phyloP scores from a whole-genome alignment of 2,797 vertebrate species.

The Melanotaenia nigrans region DNA sequence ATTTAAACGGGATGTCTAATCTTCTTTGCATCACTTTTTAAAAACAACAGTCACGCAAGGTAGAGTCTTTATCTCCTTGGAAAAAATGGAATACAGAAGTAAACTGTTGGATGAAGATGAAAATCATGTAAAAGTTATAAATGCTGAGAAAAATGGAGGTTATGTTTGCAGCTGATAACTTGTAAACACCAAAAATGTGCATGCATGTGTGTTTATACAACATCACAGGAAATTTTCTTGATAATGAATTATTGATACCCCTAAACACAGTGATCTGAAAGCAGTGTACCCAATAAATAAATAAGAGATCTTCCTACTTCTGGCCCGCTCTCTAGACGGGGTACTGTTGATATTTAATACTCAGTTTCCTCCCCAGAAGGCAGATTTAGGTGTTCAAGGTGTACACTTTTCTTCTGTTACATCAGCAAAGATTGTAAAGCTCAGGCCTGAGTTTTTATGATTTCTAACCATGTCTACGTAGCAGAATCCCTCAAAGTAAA shows the following conservation, averaged over 20 bases:
- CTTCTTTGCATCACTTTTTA: constrained; percentile 28
- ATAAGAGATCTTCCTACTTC: constrained; percentile 56
- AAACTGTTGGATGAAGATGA: constrained; percentile 6
- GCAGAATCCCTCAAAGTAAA: neutral
- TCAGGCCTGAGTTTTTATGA: neutral
- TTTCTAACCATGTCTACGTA: constrained; percentile 27
- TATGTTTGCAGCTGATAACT: constrained; percentile 24
- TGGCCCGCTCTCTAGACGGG: constrained; percentile 37
- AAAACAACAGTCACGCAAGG: constrained; percentile 17
- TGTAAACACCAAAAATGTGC: constrained; percentile 19
- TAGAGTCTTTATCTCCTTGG: constrained; percentile 5
- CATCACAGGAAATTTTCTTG: constrained; percentile 38
- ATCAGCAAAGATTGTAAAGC: constrained; percentile 34
- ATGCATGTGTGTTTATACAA: constrained; percentile 34
- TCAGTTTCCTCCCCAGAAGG: constrained; percentile 40
- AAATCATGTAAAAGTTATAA: constrained; percentile 9
- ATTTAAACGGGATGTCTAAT: constrained; percentile 32
- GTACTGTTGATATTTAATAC: constrained; percentile 54
- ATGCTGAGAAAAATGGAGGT: constrained; percentile 18
- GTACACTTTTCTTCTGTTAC: constrained; percentile 41
- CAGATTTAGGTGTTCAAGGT: constrained; percentile 52
- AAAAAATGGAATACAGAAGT: constrained; percentile 13
- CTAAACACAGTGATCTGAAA: constrained; percentile 72
- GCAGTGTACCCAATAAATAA: constrained; percentile 72
- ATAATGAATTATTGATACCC: constrained; percentile 70